These are phyloP conservation scores for Trileptium ribeirensis DNA, from an alignment of 2,888 invertebrate genomes.

Conservation along the genomic window DNA sequence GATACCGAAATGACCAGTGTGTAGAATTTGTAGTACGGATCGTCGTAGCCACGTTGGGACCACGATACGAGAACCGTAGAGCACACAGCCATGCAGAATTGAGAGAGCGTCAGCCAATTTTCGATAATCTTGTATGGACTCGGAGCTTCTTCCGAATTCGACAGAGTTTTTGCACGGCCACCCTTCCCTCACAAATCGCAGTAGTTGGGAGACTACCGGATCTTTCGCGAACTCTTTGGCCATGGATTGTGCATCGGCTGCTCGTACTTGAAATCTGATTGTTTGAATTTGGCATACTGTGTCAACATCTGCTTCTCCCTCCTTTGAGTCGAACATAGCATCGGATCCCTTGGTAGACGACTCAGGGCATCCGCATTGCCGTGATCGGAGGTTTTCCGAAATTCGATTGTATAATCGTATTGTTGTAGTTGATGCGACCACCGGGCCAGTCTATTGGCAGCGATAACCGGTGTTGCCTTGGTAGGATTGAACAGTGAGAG, in stretches of 20 bases:
- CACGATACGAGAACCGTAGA: conserved; percentile 4
- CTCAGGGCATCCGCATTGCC: conserved; percentile 34
- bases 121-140: not conserved
- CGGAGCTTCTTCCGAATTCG: not conserved
- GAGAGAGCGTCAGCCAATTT: not conserved
- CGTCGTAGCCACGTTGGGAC: not conserved
- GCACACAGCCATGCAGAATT: conserved; percentile 33
- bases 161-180: not conserved
- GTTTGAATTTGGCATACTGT: not conserved
- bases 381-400: conserved; percentile 22
- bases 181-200: no score
- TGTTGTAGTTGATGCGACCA: conserved; percentile 25
- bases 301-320: conserved; percentile 21
- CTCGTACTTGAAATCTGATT: not conserved
- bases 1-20: conserved; percentile 3
- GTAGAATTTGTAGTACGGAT: not conserved
- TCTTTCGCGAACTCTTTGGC: not conserved
- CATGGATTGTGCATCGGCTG: not conserved
- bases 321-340: conserved; percentile 18
- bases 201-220: no score
- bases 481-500: conserved; percentile 18
- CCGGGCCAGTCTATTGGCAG: conserved; percentile 22
- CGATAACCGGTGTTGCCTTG: conserved; percentile 32
- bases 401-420: conserved; percentile 10
- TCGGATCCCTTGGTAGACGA: conserved; percentile 24